Conservation (phyloP, 2,113 vertebrate species). For the Macrotus californicus region DNA sequence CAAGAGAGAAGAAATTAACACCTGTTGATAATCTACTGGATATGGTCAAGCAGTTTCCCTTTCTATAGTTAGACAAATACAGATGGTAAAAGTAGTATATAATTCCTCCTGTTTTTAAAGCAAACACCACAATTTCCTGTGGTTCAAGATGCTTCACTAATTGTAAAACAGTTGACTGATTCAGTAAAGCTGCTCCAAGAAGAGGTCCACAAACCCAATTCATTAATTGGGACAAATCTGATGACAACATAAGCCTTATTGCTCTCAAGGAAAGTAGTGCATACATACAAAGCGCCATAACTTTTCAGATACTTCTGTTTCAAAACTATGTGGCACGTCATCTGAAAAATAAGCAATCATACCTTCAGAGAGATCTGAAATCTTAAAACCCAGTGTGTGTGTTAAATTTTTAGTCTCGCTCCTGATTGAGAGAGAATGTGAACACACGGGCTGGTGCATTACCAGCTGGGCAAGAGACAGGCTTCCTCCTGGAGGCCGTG, state of each 20-base stretch:
- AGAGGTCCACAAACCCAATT: conserved; percentile 43
- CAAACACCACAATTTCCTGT: conserved; percentile 46
- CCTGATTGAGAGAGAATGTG: too few species aligned
- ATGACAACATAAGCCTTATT: background rate
- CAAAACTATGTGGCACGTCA: background rate
- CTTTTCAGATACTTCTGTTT: background rate
- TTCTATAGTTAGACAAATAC: conserved; percentile 34
- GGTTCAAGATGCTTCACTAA: conserved; percentile 59
- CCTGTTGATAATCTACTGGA: background rate
- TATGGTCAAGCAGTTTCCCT: background rate
- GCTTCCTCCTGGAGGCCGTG: too few species aligned
- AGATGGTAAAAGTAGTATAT: conserved; percentile 50
- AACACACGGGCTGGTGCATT: too few species aligned
- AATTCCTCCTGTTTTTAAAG: conserved; percentile 57
- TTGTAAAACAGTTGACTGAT: conserved; percentile 60
- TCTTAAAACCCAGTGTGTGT: background rate
- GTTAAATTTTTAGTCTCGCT: background rate
- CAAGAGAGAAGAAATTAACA: background rate
- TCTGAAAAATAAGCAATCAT: background rate
- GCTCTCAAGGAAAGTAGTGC: conserved; percentile 44
- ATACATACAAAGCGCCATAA: background rate
- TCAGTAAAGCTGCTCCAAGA: background rate
- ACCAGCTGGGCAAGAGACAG: too few species aligned
- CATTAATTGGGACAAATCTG: conserved; percentile 52
- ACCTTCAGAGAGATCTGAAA: background rate